A percentile compares a stretch with the other conserved stretches of the same genome.
phyloP scores from a whole-genome alignment of 2,113 vertebrate species.

The Vanacampus margaritifer region DNA sequence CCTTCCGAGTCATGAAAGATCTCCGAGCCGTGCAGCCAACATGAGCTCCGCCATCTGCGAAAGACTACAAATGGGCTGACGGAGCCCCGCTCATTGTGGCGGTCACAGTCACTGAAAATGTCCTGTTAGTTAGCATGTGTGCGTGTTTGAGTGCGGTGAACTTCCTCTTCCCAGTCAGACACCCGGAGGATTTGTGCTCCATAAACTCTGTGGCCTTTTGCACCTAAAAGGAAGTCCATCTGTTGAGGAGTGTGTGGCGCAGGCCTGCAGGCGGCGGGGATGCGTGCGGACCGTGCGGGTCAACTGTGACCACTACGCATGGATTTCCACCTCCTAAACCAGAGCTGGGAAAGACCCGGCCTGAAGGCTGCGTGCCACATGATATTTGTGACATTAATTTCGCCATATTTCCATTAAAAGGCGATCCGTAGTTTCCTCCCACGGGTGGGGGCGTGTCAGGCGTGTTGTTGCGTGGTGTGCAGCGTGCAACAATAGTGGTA shows the following conservation, averaged over 20 bases:
- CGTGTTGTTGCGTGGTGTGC: neutral
- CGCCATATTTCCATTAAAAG: neutral
- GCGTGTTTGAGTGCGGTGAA: constrained; percentile 34
- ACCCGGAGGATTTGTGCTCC: constrained; percentile 66
- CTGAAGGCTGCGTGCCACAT: too few species aligned
- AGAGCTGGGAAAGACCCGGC: neutral
- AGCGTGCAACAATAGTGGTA: neutral
- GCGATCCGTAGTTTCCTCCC: neutral
- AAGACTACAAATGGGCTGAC: constrained; percentile 33
- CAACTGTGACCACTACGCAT: constrained; percentile 35
- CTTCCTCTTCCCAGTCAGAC: constrained; percentile 51
- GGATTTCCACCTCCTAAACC: constrained; percentile 55
- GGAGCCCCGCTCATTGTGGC: constrained; percentile 40
- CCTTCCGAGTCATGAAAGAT: constrained; percentile 43
- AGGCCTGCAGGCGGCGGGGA: constrained; percentile 46
- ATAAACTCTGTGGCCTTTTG: constrained; percentile 63
- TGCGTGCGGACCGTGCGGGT: constrained; percentile 43
- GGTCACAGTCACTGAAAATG: constrained; percentile 34
- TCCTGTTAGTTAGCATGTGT: constrained; percentile 20
- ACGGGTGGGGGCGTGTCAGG: neutral
- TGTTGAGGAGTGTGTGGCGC: constrained; percentile 51
- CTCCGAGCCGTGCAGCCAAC: constrained; percentile 13
- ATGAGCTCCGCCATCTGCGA: constrained; percentile 56
- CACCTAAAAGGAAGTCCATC: constrained; percentile 66
- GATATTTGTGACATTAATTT: neutral